Percentiles rank a stretch among this genome's conserved stretches.
These are phyloP conservation scores for Spilogale gracilis DNA, from an alignment of 2,113 vertebrate species.

Conservation along the genomic window DNA sequence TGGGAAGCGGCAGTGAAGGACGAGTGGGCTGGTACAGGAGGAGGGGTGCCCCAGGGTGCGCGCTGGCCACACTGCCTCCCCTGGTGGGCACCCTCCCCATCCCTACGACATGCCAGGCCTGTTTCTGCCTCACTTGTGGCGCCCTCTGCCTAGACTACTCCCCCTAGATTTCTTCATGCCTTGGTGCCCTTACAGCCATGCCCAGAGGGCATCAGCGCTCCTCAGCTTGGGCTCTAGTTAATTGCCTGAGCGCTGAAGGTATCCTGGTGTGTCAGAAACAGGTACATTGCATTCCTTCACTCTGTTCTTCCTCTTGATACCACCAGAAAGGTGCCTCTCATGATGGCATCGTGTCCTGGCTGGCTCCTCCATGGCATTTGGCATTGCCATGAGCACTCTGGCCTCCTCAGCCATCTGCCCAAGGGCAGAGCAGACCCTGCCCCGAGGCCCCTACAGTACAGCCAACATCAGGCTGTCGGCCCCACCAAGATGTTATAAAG, in stretches of 20 bases:
- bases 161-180: not conserved
- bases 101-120: not conserved
- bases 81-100: not conserved
- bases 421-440: not conserved
- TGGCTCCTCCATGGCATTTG: not conserved
- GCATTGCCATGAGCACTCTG: too few relatives aligned
- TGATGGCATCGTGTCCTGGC: not conserved
- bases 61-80: accelerated
- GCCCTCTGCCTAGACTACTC: not conserved
- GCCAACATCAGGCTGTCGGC: not conserved
- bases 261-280: not conserved
- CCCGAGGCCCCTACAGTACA: accelerated
- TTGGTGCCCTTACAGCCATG: not conserved
- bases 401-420: not conserved
- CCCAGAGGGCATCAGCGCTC: not conserved
- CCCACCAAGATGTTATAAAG: not conserved
- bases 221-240: not conserved
- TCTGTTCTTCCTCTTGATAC: not conserved
- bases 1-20: not conserved
- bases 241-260: not conserved
- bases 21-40: not conserved
- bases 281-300: not conserved
- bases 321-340: not conserved
- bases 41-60: accelerated
- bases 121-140: not conserved